Conservation (phyloP, 2,888 invertebrate genomes). For the Tuberolachnus salignus region DNA sequence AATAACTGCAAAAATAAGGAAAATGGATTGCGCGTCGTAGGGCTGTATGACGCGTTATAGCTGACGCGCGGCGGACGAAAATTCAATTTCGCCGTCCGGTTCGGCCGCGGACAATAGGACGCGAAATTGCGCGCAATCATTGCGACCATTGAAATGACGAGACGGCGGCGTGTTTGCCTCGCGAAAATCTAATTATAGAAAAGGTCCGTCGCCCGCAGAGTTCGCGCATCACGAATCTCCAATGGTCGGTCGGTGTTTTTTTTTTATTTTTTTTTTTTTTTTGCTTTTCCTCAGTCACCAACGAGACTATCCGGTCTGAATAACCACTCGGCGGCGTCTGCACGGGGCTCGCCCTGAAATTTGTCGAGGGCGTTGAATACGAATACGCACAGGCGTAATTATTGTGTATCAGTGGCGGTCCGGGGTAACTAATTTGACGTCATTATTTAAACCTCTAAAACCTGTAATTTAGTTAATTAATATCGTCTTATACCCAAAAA, state of each 20-base stretch:
- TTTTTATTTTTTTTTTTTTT: neutral
- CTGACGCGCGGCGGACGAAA: neutral
- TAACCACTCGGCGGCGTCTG: too few species aligned
- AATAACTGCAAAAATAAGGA: neutral
- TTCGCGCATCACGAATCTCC: neutral
- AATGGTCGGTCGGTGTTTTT: neutral
- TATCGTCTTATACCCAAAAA: too few species aligned
- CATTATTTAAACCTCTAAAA: too few species aligned
- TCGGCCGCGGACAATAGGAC: slow-evolving; percentile 18
- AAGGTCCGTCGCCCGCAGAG: slow-evolving; percentile 1
- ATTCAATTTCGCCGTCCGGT: slow-evolving; percentile 27
- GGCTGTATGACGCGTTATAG: neutral
- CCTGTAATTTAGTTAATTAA: too few species aligned
- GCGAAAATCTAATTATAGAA: slow-evolving; percentile 19
- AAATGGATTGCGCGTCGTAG: neutral
- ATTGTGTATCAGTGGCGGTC: too few species aligned
- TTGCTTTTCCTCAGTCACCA: too few species aligned
- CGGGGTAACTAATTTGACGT: too few species aligned
- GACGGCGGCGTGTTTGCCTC: neutral
- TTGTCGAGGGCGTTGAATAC: too few species aligned
- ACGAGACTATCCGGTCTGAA: too few species aligned
- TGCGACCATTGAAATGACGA: slow-evolving; percentile 20
- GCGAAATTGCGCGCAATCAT: slow-evolving; percentile 45
- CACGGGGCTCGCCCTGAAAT: too few species aligned
- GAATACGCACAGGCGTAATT: too few species aligned